Conservation (phyloP, 2,888 invertebrate genomes). For the Hypolimnas misippus region DNA sequence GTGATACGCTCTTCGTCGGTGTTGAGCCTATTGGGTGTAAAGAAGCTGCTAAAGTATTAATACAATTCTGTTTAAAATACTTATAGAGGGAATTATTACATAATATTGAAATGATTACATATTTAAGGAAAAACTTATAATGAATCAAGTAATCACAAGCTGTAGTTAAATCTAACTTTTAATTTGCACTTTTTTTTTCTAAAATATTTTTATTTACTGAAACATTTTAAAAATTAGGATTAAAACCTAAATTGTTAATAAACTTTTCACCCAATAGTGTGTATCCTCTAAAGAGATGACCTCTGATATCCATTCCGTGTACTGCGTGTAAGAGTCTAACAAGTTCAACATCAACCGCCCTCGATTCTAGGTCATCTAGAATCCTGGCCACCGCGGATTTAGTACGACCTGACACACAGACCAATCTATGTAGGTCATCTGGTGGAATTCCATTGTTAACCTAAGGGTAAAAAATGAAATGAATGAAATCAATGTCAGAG, state of each 20-base stretch:
- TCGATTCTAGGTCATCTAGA: conserved; percentile 85
- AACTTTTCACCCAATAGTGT: conserved; percentile 81
- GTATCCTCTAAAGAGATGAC: conserved; percentile 91
- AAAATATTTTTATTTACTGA: too few relatives aligned
- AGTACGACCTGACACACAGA: conserved; percentile 91
- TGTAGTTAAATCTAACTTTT: too few relatives aligned
- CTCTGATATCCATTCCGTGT: conserved; percentile 84
- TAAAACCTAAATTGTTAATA: background rate
- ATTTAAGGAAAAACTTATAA: too few relatives aligned
- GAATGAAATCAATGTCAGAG: background rate
- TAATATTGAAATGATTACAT: too few relatives aligned
- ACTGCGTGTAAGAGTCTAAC: conserved; percentile 84
- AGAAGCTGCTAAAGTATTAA: too few relatives aligned
- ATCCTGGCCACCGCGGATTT: conserved; percentile 88
- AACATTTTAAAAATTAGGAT: too few relatives aligned
- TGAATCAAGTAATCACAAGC: too few relatives aligned
- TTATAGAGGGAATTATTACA: too few relatives aligned
- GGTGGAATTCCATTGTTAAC: too few relatives aligned
- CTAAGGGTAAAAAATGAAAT: conserved; percentile 47
- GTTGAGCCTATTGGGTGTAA: background rate
- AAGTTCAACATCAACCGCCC: conserved; percentile 85
- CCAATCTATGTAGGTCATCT: conserved; percentile 89
- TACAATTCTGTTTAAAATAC: too few relatives aligned
- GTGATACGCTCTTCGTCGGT: conserved; percentile 4
- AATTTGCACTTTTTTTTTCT: too few relatives aligned